Conservation (phyloP, 2,888 invertebrate genomes). For the Harpalus rubripes region DNA sequence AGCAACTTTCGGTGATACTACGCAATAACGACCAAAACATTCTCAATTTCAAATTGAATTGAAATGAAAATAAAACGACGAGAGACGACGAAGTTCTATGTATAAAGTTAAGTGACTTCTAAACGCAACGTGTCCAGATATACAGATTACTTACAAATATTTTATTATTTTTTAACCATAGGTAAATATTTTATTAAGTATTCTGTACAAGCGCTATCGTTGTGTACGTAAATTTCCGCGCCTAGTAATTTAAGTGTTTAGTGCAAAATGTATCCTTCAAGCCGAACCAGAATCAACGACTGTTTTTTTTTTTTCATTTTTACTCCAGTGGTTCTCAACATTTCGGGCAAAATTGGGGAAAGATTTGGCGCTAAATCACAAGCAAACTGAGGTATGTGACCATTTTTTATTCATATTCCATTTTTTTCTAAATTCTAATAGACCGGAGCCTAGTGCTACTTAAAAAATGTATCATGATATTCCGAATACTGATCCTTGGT, state of each 20-base stretch:
- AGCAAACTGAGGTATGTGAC: too few relatives aligned
- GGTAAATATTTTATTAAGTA: conserved; percentile 56
- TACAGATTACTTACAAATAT: conserved; percentile 63
- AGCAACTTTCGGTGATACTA: conserved; percentile 74
- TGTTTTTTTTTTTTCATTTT: conserved; percentile 1
- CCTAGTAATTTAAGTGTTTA: conserved; percentile 64
- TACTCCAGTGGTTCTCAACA: conserved; percentile 6
- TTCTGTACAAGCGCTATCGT: conserved; percentile 63
- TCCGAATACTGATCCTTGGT: too few relatives aligned
- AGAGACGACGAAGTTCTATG: conserved; percentile 26
- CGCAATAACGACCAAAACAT: conserved; percentile 75
- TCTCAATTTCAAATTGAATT: conserved; percentile 52
- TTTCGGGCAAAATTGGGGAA: background rate
- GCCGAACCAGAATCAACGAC: conserved; percentile 56
- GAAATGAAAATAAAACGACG: background rate
- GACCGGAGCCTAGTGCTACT: too few relatives aligned
- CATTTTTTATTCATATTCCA: too few relatives aligned
- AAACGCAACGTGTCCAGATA: conserved; percentile 64
- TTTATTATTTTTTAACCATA: conserved; percentile 64
- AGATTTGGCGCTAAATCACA: background rate
- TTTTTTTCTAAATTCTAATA: too few relatives aligned
- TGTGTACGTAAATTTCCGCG: conserved; percentile 62
- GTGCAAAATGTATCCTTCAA: conserved; percentile 59
- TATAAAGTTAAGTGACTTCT: conserved; percentile 63
- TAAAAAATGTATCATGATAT: too few relatives aligned